Percentiles rank a stretch among this genome's conserved stretches.
These are phyloP conservation scores for Phymastichus coffea DNA, from an alignment of 1,140 invertebrate species.

Conservation along the genomic window DNA sequence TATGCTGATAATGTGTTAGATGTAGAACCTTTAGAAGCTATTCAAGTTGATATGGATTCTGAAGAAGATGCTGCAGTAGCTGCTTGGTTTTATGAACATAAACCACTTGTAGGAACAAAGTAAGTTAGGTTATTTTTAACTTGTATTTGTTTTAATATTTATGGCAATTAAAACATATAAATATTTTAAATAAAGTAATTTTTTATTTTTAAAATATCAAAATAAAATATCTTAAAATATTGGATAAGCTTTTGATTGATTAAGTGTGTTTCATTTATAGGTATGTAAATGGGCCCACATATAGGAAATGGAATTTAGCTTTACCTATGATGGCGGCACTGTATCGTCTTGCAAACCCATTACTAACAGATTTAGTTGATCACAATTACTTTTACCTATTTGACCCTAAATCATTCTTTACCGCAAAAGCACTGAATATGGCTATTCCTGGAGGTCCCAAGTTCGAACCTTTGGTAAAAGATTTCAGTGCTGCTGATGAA, in stretches of 20 bases:
- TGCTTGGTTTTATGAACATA: constrained; percentile 99
- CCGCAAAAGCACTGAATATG: constrained; percentile 99
- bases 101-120: constrained; percentile 89
- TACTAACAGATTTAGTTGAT: constrained; percentile 98
- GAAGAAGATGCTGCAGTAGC: constrained; percentile 92
- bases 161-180: not conserved
- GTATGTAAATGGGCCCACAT: constrained; percentile 96
- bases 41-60: constrained; percentile 96
- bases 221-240: constrained; percentile 4
- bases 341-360: constrained; percentile 95
- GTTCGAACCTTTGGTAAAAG: constrained; percentile 98
- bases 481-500: constrained; percentile 95
- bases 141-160: too few relatives aligned
- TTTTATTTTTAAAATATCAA: too few relatives aligned
- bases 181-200: not conserved
- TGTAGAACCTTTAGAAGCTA: constrained; percentile 98
- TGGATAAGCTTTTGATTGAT: constrained; percentile 2
- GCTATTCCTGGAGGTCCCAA: constrained; percentile 99
- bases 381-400: constrained; percentile 99
- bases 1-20: constrained; percentile 99
- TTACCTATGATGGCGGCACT: constrained; percentile 97
- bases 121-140: constrained; percentile 53
- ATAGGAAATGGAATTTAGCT: constrained; percentile 92
- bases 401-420: constrained; percentile 99
- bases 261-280: constrained; percentile 49